phyloP scores from a whole-genome alignment of 2,113 vertebrate genomes.

The Scatophagus argus region DNA sequence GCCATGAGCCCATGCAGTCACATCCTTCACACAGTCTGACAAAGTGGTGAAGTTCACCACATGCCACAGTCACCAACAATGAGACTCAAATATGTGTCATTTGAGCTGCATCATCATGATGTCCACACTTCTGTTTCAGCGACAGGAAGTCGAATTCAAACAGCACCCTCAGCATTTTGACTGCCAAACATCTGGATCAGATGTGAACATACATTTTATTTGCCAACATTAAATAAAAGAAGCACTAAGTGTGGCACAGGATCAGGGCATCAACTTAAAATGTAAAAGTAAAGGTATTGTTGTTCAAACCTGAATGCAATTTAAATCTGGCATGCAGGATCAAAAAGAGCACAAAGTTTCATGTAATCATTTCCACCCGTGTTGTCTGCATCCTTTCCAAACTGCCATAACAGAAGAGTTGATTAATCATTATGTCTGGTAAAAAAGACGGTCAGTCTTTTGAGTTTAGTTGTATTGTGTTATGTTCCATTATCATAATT shows the following conservation, averaged over 20 bases:
- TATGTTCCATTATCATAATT: no score
- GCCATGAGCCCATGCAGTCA: no score
- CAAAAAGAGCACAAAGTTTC: not conserved
- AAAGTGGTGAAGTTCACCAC: no score
- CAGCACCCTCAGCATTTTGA: no score
- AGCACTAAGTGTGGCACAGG: not conserved
- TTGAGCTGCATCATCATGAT: not conserved
- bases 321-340: not conserved
- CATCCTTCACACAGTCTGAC: no score
- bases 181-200: not conserved
- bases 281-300: not conserved
- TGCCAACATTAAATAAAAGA: not conserved
- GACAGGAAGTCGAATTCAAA: not conserved
- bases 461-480: not conserved
- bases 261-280: not conserved
- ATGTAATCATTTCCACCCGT: not conserved
- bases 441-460: not conserved
- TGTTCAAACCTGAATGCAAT: not conserved
- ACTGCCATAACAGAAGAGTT: no score
- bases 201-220: not conserved
- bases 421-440: no score
- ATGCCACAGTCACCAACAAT: not conserved
- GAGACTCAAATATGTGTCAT: not conserved
- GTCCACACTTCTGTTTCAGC: not conserved
- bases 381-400: no score